A percentile compares a stretch with the other conserved stretches of the same genome.
Conservation (phyloP, 2,797 vertebrate species). For the Ara ararauna region DNA sequence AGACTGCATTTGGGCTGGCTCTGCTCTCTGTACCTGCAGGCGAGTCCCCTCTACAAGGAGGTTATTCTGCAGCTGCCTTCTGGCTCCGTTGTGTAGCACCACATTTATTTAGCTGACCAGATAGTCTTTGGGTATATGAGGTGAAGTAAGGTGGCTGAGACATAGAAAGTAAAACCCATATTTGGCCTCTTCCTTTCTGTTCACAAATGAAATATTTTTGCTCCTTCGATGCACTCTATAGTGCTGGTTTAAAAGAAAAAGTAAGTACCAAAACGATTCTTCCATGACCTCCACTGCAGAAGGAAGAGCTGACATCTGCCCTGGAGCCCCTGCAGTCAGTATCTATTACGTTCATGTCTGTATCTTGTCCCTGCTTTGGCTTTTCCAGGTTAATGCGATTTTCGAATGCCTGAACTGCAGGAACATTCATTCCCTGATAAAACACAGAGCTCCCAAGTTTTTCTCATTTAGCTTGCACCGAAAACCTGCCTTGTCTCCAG, state of each 20-base stretch:
- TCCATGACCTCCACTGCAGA: not conserved
- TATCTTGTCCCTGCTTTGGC: conserved; percentile 34
- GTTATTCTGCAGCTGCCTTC: not conserved
- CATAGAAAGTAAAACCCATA: accelerated
- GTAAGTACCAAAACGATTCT: not conserved
- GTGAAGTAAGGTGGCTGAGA: not conserved
- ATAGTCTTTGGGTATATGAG: not conserved
- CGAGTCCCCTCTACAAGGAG: not conserved
- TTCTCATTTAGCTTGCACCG: not conserved
- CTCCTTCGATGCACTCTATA: not conserved
- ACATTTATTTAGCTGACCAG: not conserved
- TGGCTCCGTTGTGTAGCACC: not conserved
- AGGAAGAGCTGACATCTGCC: conserved; percentile 31
- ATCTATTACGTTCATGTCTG: conserved; percentile 12
- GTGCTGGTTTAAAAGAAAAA: not conserved
- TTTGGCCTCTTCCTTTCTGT: not conserved
- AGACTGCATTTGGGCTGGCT: not conserved
- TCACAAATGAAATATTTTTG: not conserved
- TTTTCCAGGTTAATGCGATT: conserved; percentile 61
- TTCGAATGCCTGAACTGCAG: conserved; percentile 29
- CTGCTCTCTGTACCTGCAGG: not conserved
- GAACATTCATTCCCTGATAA: conserved; percentile 16
- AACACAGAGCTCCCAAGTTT: conserved; percentile 8
- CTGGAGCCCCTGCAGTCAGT: conserved; percentile 12
- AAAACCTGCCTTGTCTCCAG: conserved; percentile 35